Percentiles rank a stretch among this genome's conserved stretches.
phyloP scores from a whole-genome alignment of 2,888 invertebrate species.

The Ditula angustiorana region DNA sequence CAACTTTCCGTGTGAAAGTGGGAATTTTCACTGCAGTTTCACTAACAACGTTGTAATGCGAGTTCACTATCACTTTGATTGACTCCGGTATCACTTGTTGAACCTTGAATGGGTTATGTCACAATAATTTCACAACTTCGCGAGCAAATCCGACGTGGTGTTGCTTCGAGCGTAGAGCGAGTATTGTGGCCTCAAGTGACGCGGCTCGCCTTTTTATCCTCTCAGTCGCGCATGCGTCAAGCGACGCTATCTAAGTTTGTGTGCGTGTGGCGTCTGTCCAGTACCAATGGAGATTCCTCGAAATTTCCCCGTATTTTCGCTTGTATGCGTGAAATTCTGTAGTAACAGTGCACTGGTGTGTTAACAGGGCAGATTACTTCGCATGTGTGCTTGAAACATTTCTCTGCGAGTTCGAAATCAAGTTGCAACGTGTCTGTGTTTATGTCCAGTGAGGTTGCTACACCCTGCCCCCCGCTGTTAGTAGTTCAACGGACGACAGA shows the following conservation, averaged over 20 bases:
- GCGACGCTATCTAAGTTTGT: slow-evolving; percentile 50
- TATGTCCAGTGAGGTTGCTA: slow-evolving; percentile 46
- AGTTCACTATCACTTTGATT: slow-evolving; percentile 31
- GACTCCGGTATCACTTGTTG: slow-evolving; percentile 46
- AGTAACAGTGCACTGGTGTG: slow-evolving; percentile 43
- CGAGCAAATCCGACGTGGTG: slow-evolving; percentile 57
- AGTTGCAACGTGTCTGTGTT: slow-evolving; percentile 62
- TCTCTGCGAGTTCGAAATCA: slow-evolving; percentile 49
- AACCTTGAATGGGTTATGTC: slow-evolving; percentile 61
- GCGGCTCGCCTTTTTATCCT: slow-evolving; percentile 55
- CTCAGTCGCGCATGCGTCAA: slow-evolving; percentile 52
- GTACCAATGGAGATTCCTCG: slow-evolving; percentile 69
- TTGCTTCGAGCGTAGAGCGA: slow-evolving; percentile 55
- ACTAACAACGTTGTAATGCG: slow-evolving; percentile 46
- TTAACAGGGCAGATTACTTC: slow-evolving; percentile 45
- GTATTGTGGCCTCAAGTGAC: slow-evolving; percentile 60
- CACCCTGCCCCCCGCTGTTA: slow-evolving; percentile 50
- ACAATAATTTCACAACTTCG: slow-evolving; percentile 79
- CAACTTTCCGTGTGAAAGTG: slow-evolving; percentile 55
- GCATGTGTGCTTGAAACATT: slow-evolving; percentile 56
- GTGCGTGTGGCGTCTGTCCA: slow-evolving; percentile 61
- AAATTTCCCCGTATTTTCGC: slow-evolving; percentile 58
- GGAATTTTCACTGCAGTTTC: slow-evolving; percentile 55
- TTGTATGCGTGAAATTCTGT: slow-evolving; percentile 50
- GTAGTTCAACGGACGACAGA: slow-evolving; percentile 42